Percentiles rank a stretch among this genome's conserved stretches.
Evolutionary conservation across 2,797 vertebrate genomes (phyloP).

Genomic region (Schizothorax lantsangensis): DNA sequence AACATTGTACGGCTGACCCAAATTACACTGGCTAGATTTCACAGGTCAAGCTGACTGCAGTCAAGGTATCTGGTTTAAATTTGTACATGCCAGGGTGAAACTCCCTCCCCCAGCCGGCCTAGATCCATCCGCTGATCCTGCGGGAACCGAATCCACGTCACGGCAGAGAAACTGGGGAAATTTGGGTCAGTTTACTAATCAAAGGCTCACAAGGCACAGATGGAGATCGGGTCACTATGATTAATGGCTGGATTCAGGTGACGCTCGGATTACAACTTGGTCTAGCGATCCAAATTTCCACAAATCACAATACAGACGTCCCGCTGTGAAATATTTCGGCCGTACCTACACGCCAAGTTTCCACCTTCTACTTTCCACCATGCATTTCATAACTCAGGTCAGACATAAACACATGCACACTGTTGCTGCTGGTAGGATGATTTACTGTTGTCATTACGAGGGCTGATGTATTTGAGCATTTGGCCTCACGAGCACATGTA

Average conservation of each 20-base stretch:
- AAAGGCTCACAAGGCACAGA: not conserved
- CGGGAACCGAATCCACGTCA: not conserved
- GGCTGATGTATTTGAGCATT: not conserved
- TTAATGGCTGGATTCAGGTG: constrained; percentile 11
- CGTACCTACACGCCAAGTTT: not conserved
- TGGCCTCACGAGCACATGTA: not conserved
- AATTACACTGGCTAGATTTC: constrained; percentile 29
- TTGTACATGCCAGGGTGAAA: not conserved
- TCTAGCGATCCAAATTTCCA: not conserved
- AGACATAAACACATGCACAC: not conserved
- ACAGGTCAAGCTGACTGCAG: constrained; percentile 23
- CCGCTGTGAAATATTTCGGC: not conserved
- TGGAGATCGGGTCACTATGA: constrained; percentile 17
- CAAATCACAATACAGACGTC: not conserved
- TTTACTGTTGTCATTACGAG: not conserved
- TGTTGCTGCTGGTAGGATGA: not conserved
- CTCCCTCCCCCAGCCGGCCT: not conserved
- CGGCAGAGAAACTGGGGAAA: not conserved
- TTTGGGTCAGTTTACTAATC: constrained; percentile 9
- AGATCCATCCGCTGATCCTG: constrained; percentile 2
- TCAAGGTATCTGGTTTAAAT: constrained; percentile 37
- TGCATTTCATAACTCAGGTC: not conserved
- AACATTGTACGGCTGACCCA: not conserved
- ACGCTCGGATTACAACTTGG: not conserved
- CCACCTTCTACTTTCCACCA: not conserved